These are phyloP conservation scores for Crotalus adamanteus DNA, from an alignment of 2,797 vertebrate genomes.

Conservation along the genomic window DNA sequence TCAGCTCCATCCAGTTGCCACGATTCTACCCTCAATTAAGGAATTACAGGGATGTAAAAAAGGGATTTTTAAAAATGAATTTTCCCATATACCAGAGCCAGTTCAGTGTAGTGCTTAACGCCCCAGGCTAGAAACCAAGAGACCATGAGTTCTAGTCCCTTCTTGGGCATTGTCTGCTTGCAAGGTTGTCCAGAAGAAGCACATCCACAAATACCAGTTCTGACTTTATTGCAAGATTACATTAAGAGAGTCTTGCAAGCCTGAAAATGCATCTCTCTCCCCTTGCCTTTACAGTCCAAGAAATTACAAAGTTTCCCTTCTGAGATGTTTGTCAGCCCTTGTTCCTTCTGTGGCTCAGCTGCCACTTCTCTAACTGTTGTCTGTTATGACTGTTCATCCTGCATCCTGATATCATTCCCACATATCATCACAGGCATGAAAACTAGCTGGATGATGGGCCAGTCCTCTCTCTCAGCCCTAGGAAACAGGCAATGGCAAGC, in stretches of 20 bases:
- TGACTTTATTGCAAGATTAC: not conserved
- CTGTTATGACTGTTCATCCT: not conserved
- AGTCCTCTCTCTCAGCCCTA: not conserved
- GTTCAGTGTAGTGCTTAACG: not conserved
- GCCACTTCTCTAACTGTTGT: not conserved
- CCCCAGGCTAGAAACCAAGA: not conserved
- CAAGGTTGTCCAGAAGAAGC: not conserved
- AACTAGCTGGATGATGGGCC: not conserved
- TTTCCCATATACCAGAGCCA: not conserved
- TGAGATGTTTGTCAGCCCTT: not conserved
- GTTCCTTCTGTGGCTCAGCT: not conserved
- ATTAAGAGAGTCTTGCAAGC: not conserved
- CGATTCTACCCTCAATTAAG: too few species aligned
- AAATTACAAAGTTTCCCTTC: not conserved
- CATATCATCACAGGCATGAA: not conserved
- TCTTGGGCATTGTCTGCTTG: not conserved
- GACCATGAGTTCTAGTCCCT: not conserved
- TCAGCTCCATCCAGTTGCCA: too few species aligned
- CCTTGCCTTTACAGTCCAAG: not conserved
- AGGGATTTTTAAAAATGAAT: not conserved
- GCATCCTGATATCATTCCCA: not conserved
- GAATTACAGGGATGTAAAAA: not conserved
- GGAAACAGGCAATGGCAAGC: not conserved
- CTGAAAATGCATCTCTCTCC: not conserved
- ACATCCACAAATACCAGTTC: not conserved